Base-by-base conservation (phyloP, 2,113 vertebrate genomes). In the Gopherus evgoodei region DNA sequence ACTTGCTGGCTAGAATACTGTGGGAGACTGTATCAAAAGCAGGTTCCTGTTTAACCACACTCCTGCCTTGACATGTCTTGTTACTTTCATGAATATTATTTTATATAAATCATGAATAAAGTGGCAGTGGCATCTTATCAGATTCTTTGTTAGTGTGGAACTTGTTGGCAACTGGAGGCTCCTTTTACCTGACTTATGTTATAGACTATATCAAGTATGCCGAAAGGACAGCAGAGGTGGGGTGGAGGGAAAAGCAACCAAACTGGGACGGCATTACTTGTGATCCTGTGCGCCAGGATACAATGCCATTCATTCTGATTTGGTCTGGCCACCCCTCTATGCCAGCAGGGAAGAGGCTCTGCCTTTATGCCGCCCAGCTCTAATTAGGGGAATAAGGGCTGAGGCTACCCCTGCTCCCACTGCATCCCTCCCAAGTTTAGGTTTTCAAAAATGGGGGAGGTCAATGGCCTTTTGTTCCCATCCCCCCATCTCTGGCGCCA, bases 1-100 rank as follows among this genome's bases (percentile, higher is more conserved):
- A 50, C 49, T 50, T 14, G 49, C 49, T 50, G 49, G 49, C 49
- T 14, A 50, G 49, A 50, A 50, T 50, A 50, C 49, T 50, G 13
- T 50, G 49, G 49, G 49, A 50, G 49, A 14, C 49, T 4, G 49
- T 50, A 50, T 14, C 49, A 50, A 50, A 50, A 50, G 49, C 13
- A 14, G 49, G 13, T 50, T 44, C 27, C 83, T 22, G 3, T 13
- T 47, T 8, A 2, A 57, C 10, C 0, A 24, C 8, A 19, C 22
- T 52, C 13, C 10, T 7, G n/a, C 29, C 75, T 4, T 3, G 53
- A 13, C 24, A 2, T 42, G n/a, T 47, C 75, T 76, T 44, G 11
- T 25, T 47, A 42, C 42, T 76, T 76, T 27, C 42, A 27, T 47
- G 24, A 78, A 47, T 47, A 44, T 47, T 76, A 47, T 78, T 78